Percentiles rank a stretch among this genome's conserved stretches.
phyloP scores from a whole-genome alignment of 2,888 invertebrate species.

The Pterostichus madidus region DNA sequence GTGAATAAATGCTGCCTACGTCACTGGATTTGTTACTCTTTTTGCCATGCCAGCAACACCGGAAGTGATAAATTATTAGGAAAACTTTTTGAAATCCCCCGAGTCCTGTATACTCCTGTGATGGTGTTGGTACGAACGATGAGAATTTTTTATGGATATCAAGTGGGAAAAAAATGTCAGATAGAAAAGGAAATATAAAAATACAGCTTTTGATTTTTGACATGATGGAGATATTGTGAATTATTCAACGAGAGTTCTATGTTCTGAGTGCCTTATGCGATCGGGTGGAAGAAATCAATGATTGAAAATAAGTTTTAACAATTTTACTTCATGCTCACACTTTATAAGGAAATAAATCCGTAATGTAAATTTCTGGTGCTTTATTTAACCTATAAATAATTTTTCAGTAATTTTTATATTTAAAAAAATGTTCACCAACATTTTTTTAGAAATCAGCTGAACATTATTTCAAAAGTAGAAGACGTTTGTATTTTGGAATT shows the following conservation, averaged over 20 bases:
- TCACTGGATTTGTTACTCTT: background rate
- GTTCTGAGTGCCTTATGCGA: background rate
- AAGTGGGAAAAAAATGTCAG: constrained; percentile 21
- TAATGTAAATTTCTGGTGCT: no score
- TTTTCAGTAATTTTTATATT: no score
- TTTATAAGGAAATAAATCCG: background rate
- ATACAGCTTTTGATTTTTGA: constrained; percentile 12
- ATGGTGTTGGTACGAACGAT: background rate
- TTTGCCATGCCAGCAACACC: background rate
- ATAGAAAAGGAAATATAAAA: background rate
- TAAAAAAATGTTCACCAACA: no score
- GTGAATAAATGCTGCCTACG: background rate
- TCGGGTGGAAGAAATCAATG: background rate
- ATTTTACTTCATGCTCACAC: no score
- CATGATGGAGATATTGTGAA: constrained; percentile 1
- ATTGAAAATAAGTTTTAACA: background rate
- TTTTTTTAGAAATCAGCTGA: no score
- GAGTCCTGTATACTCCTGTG: constrained; percentile 12
- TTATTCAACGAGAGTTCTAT: background rate
- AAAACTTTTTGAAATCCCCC: constrained; percentile 30
- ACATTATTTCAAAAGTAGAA: no score
- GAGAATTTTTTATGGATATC: constrained; percentile 6
- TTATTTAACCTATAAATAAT: no score
- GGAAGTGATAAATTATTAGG: constrained; percentile 40
- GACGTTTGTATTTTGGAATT: no score